These are phyloP conservation scores for Pygmarrhopalites habei DNA, from an alignment of 1,140 invertebrate genomes.

Conservation along the genomic window DNA sequence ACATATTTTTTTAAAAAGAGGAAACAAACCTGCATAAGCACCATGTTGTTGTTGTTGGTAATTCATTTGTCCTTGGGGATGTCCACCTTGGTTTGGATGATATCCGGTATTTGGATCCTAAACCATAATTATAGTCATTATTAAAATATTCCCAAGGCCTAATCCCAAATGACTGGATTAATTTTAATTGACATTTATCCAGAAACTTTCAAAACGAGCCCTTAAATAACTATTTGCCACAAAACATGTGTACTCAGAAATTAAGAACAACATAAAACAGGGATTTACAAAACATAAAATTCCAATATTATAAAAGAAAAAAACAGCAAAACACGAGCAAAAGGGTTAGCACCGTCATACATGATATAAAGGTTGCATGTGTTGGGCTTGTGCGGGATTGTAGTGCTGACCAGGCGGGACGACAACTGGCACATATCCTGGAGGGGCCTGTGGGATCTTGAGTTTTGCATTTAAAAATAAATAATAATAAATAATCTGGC, in stretches of 20 bases:
- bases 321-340: constrained; percentile 7
- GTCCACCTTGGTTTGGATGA: no score
- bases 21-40: no score
- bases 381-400: constrained; percentile 23
- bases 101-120: no score
- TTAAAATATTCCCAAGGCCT: not conserved
- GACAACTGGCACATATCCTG: constrained; percentile 27
- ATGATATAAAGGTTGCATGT: constrained; percentile 15
- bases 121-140: no score
- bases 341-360: not conserved
- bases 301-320: constrained; percentile 2
- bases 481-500: not conserved
- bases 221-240: no score
- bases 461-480: constrained; percentile 13
- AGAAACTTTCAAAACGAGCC: not conserved
- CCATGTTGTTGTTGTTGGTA: no score
- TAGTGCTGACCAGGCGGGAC: constrained; percentile 24
- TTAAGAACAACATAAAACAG: not conserved
- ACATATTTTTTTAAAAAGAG: no score
- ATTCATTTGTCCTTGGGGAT: no score
- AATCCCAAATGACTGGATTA: not conserved
- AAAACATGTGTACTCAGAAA: not conserved
- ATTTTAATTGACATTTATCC: constrained; percentile 2
- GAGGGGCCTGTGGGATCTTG: constrained; percentile 35
- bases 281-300: not conserved